Conservation (phyloP, 1,140 invertebrate genomes). For the Dolichoris vasculosae region DNA sequence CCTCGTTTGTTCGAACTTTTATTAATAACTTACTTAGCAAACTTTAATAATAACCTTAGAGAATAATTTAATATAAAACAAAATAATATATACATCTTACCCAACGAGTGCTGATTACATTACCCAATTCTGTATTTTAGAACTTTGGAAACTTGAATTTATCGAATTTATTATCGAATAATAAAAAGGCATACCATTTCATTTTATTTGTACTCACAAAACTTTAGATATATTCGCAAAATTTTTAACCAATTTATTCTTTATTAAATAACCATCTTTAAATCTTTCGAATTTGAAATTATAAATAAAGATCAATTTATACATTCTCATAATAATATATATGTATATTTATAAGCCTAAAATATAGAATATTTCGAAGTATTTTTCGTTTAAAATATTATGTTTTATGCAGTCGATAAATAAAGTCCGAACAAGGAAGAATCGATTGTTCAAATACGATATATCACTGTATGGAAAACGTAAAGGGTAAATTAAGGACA, state of each 20-base stretch:
- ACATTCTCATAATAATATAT: not conserved
- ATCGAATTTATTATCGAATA: not conserved
- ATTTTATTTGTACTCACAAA: not conserved
- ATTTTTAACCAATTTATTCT: not conserved
- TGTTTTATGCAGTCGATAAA: not conserved
- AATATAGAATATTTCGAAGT: too few relatives aligned
- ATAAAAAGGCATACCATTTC: not conserved
- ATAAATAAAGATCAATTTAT: not conserved
- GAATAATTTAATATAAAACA: too few relatives aligned
- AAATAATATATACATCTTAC: too few relatives aligned
- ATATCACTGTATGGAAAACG: not conserved
- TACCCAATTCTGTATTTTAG: not conserved
- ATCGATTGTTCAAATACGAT: not conserved
- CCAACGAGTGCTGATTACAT: not conserved
- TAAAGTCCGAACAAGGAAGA: not conserved
- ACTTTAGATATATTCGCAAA: too few relatives aligned
- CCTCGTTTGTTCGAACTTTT: slow-evolving; percentile 6
- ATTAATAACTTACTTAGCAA: too few relatives aligned
- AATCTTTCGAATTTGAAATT: not conserved
- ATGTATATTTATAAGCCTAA: too few relatives aligned
- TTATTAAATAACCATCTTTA: not conserved
- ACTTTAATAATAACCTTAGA: too few relatives aligned
- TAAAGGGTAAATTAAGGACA: not conserved
- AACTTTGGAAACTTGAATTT: not conserved
- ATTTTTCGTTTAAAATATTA: not conserved